phyloP scores from a whole-genome alignment of 2,888 invertebrate genomes.

The Amphipoea lucens region DNA sequence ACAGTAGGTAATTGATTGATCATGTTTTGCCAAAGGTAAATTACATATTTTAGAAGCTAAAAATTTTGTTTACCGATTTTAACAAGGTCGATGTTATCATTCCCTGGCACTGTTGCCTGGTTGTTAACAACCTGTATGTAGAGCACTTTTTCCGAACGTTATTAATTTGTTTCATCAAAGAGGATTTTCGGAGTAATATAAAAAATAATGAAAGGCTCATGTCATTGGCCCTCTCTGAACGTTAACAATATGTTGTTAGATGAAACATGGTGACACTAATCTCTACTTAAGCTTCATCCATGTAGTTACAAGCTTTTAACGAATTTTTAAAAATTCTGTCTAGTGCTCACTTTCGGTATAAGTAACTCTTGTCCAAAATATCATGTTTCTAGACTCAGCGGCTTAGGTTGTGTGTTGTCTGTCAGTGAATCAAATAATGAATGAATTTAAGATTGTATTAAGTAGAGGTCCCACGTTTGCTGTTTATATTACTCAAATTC shows the following conservation, averaged over 20 bases:
- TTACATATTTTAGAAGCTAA: background rate
- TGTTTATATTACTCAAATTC: background rate
- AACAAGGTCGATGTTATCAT: constrained; percentile 18
- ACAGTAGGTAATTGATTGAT: constrained; percentile 20
- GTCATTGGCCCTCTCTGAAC: background rate
- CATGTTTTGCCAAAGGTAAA: background rate
- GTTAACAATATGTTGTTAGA: background rate
- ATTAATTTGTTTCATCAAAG: background rate
- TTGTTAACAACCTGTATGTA: background rate
- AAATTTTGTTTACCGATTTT: constrained; percentile 4
- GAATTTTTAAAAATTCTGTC: background rate
- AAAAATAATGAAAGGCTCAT: background rate
- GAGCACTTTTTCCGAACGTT: background rate
- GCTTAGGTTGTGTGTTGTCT: background rate
- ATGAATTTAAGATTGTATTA: background rate
- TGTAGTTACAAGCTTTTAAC: background rate
- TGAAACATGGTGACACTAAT: background rate
- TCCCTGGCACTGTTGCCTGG: background rate
- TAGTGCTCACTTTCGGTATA: background rate
- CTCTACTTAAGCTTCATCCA: background rate
- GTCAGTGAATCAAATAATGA: background rate
- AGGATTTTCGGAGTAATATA: constrained; percentile 14
- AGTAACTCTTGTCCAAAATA: background rate
- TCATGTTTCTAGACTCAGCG: too few species aligned
- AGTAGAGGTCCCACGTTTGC: background rate